Base-by-base conservation (phyloP, 2,113 vertebrate species). In the Dromaius novaehollandiae region DNA sequence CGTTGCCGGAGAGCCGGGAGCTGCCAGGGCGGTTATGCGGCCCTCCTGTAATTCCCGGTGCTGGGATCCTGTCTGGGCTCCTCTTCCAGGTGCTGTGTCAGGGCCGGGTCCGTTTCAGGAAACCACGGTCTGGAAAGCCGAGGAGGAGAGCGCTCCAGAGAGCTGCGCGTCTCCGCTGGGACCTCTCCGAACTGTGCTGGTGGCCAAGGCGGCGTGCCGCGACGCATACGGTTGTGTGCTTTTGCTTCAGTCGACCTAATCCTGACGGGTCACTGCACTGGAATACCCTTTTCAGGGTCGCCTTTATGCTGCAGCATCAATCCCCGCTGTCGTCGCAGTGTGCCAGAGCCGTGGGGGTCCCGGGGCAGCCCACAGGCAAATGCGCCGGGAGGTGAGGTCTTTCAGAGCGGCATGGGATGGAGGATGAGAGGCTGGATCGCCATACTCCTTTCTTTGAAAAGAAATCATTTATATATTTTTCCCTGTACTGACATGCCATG, bases 141-240 rank as follows among this genome's bases (percentile, higher is more conserved):
- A 38, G 21, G 28, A 60, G 34, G n/a, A 63, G 18, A 11, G 34
- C 50, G 50, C 50, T 46, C 20, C 50, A 21, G 50, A 22, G 50
- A 22, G 50, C 50, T 9, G 50, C 8, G 50, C 50, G 7, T 20
- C 50, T 51, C 50, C 20, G 50, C 50, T 22, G 50, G 50, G 20
- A 21, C 50, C 50, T 51, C 50, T 51, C 21, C 50, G 9, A 6
- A 46, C 44, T 14, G 44, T 14, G 16, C 44, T 15, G 44, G 44
- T 15, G 15, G 9, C 18, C 1, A 0, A 5, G 38, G 2, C 6
- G 3, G 13, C 13, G n/a, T 1, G 1, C 2, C 16, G 30, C 0
- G 0, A 11, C 65, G 19, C 2, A 3, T 15, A 21, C 25, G 42
- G 34, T n/a, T 53, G 8, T 12, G 19, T 42, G n/a, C 36, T 66